Evolutionary conservation across 2,888 invertebrate genomes (phyloP).

Genomic region (Drosophila trichaetosa): DNA sequence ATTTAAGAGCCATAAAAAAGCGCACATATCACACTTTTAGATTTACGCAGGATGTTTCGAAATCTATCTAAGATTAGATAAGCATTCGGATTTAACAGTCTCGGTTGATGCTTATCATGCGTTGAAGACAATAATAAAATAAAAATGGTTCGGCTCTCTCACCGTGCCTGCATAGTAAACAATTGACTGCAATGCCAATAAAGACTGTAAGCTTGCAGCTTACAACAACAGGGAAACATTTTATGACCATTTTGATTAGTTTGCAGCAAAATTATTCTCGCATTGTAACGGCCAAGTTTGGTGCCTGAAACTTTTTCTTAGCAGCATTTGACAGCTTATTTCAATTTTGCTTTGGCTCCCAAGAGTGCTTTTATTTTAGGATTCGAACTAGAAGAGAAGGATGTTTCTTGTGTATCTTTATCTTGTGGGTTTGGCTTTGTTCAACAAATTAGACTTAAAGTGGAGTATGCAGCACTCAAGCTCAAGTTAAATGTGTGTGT

Average conservation of each 20-base stretch:
- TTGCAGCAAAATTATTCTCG: constrained; percentile 31
- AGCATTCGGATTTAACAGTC: constrained; percentile 37
- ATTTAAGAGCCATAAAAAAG: constrained; percentile 30
- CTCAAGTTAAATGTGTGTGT: constrained; percentile 15
- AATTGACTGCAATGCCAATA: constrained; percentile 48
- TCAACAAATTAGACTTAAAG: constrained; percentile 48
- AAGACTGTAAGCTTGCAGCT: constrained; percentile 51
- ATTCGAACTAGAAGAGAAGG: background rate
- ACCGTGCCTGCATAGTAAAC: constrained; percentile 16
- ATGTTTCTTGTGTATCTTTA: constrained; percentile 1
- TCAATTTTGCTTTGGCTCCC: constrained; percentile 21
- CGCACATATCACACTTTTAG: constrained; percentile 10
- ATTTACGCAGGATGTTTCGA: constrained; percentile 12
- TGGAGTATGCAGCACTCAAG: constrained; percentile 18
- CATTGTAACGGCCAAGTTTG: constrained; percentile 33
- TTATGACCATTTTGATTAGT: constrained; percentile 51
- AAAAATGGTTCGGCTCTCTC: constrained; percentile 12
- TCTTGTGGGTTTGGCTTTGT: constrained; percentile 20
- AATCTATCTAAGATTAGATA: constrained; percentile 23
- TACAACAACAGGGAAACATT: constrained; percentile 32
- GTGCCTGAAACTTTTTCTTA: constrained; percentile 11
- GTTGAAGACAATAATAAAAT: constrained; percentile 12
- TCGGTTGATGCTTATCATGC: background rate
- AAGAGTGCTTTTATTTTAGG: constrained; percentile 15
- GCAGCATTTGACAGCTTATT: constrained; percentile 14